Conservation (phyloP, 2,113 vertebrate genomes). For the Limanda limanda region DNA sequence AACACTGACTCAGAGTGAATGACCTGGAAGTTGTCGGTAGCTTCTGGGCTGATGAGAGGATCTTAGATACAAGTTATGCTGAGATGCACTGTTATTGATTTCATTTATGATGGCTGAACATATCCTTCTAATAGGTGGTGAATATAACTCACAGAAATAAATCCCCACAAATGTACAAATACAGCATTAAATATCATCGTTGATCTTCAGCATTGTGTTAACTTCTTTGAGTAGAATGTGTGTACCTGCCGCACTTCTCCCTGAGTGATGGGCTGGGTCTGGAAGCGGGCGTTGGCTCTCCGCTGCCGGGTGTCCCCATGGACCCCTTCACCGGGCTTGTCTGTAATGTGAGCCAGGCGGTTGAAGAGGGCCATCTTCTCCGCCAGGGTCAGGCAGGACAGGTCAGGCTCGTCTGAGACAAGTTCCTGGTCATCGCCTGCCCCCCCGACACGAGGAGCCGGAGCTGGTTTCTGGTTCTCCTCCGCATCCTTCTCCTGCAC, state of each 20-base stretch:
- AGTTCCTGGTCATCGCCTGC: constrained; percentile 32
- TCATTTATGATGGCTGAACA: no score
- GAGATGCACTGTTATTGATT: no score
- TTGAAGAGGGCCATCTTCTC: constrained; percentile 99
- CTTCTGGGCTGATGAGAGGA: no score
- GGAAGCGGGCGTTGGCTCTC: constrained; percentile 90
- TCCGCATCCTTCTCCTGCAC: constrained; percentile 62
- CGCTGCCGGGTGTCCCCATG: constrained; percentile 86
- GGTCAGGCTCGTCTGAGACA: constrained; percentile 86
- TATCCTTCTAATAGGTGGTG: no score
- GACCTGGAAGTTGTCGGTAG: no score
- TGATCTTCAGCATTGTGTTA: background rate
- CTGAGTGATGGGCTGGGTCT: constrained; percentile 96
- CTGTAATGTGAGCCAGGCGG: constrained; percentile 87
- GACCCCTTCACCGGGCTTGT: constrained; percentile 77
- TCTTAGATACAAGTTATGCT: no score
- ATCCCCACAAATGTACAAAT: no score
- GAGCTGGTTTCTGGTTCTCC: constrained; percentile 41
- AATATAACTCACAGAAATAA: no score
- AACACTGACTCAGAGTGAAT: background rate
- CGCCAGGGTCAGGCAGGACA: constrained; percentile 89
- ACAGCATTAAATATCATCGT: no score
- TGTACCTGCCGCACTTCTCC: constrained; percentile 94
- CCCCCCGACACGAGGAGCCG: background rate
- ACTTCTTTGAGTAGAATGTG: background rate